Percentiles rank a stretch among this genome's conserved stretches.
Evolutionary conservation across 2,888 invertebrate species (phyloP).

Genomic region (Latrodectus hesperus): DNA sequence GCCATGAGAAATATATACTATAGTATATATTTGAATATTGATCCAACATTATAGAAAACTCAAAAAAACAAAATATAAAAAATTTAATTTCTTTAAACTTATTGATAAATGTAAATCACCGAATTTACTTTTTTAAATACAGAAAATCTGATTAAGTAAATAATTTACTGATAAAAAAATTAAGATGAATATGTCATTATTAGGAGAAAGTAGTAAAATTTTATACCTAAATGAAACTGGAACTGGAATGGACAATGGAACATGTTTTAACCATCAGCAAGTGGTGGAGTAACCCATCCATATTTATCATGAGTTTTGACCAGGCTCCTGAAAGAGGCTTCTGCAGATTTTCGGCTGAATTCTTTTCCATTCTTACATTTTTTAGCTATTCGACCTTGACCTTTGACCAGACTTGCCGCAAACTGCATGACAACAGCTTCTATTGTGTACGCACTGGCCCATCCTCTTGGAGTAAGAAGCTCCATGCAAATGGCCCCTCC

Average conservation of each 20-base stretch:
- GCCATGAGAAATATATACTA: too few relatives aligned
- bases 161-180: too few relatives aligned
- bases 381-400: conserved; percentile 85
- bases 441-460: conserved; percentile 91
- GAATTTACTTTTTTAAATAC: too few relatives aligned
- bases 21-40: too few relatives aligned
- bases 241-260: conserved; percentile 37
- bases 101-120: too few relatives aligned
- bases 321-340: conserved; percentile 89
- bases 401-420: conserved; percentile 90
- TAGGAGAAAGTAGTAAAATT: too few relatives aligned
- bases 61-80: too few relatives aligned
- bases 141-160: too few relatives aligned
- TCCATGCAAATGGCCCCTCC: conserved; percentile 86
- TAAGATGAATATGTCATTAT: too few relatives aligned
- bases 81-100: too few relatives aligned
- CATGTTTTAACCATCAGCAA: conserved; percentile 84
- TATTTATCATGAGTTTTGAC: conserved; percentile 93
- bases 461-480: conserved; percentile 86
- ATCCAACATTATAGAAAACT: too few relatives aligned
- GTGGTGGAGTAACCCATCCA: conserved; percentile 91
- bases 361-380: conserved; percentile 81
- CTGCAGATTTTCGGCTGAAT: conserved; percentile 82
- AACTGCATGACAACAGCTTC: conserved; percentile 88
- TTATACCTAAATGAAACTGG: conserved; percentile 24